phyloP scores from a whole-genome alignment of 2,888 invertebrate species.

The Lacanobia oleracea region DNA sequence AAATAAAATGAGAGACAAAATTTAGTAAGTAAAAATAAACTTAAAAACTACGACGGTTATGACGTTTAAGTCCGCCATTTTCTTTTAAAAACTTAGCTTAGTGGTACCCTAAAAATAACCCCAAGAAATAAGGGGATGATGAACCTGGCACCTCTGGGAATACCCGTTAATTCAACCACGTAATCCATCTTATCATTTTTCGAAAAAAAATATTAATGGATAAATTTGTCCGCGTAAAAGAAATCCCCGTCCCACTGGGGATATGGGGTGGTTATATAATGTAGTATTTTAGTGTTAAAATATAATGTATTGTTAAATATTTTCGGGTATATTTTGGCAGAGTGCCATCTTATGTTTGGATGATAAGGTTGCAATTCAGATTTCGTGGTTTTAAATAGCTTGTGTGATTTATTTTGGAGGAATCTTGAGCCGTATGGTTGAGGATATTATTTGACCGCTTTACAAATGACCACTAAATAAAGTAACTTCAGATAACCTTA shows the following conservation, averaged over 20 bases:
- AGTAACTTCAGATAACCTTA: background rate
- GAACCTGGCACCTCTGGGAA: constrained; percentile 80
- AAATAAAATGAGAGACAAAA: no score
- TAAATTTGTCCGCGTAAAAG: constrained; percentile 83
- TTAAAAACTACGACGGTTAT: constrained; percentile 30
- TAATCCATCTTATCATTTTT: constrained; percentile 89
- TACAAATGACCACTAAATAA: background rate
- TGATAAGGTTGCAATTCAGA: constrained; percentile 47
- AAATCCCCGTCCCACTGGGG: constrained; percentile 79
- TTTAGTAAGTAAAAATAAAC: no score
- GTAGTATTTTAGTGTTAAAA: constrained; percentile 45
- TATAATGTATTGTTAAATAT: constrained; percentile 61
- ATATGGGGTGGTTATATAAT: constrained; percentile 64
- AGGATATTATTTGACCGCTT: background rate
- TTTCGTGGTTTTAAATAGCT: constrained; percentile 55
- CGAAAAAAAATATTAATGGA: constrained; percentile 85
- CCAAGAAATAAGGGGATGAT: constrained; percentile 76
- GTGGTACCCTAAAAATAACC: constrained; percentile 64
- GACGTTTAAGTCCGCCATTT: constrained; percentile 42
- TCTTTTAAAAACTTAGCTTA: constrained; percentile 31
- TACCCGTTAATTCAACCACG: constrained; percentile 82
- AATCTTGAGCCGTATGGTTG: background rate
- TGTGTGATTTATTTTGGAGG: constrained; percentile 21
- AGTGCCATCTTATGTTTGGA: constrained; percentile 49
- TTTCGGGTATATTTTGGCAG: constrained; percentile 40